These are phyloP conservation scores for Silurus aristotelis DNA, from an alignment of 2,797 vertebrate species.

Conservation along the genomic window DNA sequence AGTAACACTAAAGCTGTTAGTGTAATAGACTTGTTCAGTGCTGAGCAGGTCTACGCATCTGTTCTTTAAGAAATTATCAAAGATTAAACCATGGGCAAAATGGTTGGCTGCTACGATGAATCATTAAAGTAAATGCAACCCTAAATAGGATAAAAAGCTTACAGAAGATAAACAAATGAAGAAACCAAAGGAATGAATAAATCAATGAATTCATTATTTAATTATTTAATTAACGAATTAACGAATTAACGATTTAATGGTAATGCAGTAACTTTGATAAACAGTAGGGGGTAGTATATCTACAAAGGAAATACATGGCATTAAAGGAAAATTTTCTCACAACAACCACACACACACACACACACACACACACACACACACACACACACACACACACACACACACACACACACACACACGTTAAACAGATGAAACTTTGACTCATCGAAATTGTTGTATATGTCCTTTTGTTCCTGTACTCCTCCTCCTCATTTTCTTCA, in stretches of 20 bases:
- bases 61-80: neutral
- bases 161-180: neutral
- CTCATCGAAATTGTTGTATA: constrained; percentile 39
- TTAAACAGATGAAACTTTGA: constrained; percentile 43
- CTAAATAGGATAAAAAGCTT: neutral
- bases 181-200: neutral
- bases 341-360: neutral
- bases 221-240: neutral
- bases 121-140: neutral
- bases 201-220: neutral
- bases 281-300: constrained; percentile 68
- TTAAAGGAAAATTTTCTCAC: neutral
- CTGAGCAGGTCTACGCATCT: neutral
- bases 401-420: neutral
- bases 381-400: neutral
- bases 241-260: neutral
- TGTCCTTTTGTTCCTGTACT: constrained; percentile 5
- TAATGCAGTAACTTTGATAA: constrained; percentile 46
- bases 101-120: neutral
- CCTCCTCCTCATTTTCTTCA: constrained; percentile 1
- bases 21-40: neutral
- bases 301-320: constrained; percentile 31
- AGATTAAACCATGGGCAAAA: neutral
- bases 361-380: constrained; percentile 1
- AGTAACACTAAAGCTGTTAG: neutral